A percentile compares a stretch with the other conserved stretches of the same genome.
These are phyloP conservation scores for Promerops cafer DNA, from an alignment of 2,113 vertebrate genomes.

Conservation along the genomic window DNA sequence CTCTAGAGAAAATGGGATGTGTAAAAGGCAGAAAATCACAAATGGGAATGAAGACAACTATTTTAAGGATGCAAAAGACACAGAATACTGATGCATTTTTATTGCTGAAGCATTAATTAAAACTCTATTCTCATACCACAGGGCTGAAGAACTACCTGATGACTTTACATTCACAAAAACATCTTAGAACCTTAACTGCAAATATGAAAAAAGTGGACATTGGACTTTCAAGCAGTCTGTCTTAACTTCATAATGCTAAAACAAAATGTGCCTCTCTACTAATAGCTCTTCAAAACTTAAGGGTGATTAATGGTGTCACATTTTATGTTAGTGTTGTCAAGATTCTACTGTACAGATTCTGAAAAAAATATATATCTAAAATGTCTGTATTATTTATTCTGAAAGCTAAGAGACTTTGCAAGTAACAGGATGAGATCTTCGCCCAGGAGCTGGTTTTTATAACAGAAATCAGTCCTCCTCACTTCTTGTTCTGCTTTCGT, in stretches of 20 bases:
- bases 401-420: neutral
- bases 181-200: neutral
- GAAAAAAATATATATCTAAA: neutral
- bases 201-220: neutral
- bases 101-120: neutral
- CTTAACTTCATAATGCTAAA: neutral
- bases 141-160: neutral
- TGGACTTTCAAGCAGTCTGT: neutral
- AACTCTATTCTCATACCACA: neutral
- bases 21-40: neutral
- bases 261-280: neutral
- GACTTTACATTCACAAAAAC: neutral
- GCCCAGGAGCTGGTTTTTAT: neutral
- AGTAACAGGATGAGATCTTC: neutral
- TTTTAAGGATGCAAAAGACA: neutral
- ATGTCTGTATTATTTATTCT: neutral
- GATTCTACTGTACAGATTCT: neutral
- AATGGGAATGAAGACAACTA: neutral
- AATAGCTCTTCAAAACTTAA: neutral
- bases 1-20: neutral
- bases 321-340: neutral
- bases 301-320: neutral
- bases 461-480: neutral
- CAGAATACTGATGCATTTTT: neutral
- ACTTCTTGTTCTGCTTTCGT: neutral